phyloP scores from a whole-genome alignment of 2,797 vertebrate genomes.

The Myoxocephalus aenaeus region DNA sequence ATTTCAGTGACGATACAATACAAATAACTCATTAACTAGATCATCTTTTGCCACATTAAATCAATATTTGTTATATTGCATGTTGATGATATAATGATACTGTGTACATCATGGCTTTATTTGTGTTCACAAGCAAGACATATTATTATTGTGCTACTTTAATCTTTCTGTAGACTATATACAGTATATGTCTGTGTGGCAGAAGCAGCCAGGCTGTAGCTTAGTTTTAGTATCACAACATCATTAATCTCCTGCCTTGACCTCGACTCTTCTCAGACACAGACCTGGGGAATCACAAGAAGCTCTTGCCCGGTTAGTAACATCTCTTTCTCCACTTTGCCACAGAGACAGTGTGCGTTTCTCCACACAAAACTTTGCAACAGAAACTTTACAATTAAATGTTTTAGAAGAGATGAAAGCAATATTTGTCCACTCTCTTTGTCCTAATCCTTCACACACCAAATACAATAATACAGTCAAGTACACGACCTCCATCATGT shows the following conservation, averaged over 20 bases:
- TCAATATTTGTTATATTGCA: neutral
- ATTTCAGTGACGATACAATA: neutral
- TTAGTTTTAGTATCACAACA: neutral
- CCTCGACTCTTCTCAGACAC: conserved; percentile 46
- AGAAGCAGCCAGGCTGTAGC: neutral
- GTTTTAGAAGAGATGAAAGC: neutral
- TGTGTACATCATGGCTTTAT: neutral
- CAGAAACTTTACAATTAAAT: neutral
- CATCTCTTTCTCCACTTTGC: conserved; percentile 24
- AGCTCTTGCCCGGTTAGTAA: conserved; percentile 24
- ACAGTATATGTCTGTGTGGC: neutral
- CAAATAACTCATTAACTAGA: neutral
- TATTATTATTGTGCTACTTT: neutral
- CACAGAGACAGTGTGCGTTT: conserved; percentile 21
- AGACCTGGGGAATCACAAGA: conserved; percentile 40
- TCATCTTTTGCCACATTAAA: neutral
- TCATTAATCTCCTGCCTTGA: conserved; percentile 26
- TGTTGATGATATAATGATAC: neutral
- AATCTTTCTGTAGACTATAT: neutral
- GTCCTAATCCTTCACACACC: neutral
- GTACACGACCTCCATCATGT: neutral
- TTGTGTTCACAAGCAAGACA: neutral
- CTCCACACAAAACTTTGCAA: neutral
- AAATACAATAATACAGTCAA: neutral
- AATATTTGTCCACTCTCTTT: neutral